Base-by-base conservation (phyloP, 2,113 vertebrate genomes). In the Oreochromis tanganicae region DNA sequence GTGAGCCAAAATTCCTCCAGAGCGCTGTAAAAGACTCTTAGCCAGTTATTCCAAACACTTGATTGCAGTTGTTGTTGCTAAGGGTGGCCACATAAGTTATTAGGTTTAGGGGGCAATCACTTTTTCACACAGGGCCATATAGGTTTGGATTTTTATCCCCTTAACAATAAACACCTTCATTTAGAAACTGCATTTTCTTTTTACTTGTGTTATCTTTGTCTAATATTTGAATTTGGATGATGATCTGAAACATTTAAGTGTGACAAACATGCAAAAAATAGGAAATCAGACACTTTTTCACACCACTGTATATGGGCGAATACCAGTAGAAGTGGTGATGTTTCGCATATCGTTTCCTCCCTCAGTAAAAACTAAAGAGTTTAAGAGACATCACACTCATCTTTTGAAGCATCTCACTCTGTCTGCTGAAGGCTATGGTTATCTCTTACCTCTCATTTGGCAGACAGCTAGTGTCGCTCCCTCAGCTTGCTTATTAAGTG, bases 401-500 rank as follows among this genome's bases (percentile, higher is more conserved):
- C 85, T 80, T 88, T 43, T 81, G 17, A 87, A 59, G 80, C 46
- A 54, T 78, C 19, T 83, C 83, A 80, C 34, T 88, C 55, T 84
- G 68, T 89, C 85, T 88, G 86, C 75, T 80, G 29, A 89, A 92
- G 92, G 84, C 68, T 43, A 59, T 14, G 56, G 43, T 68, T 88
- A 81, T 81, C 63, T 89, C 90, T 55, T 38, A 29, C 59, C 82
- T 84, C 87, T 89, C 85, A 87, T 91, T 89, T 89, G 55, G 81
- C 29, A 86, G 83, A 86, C 10, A 17, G 56, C 71, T 71, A 41
- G 52, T 80, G 85, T 89, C 61, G 59, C 82, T 68, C 36, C 80
- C 73, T 88, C 85, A 59, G 16, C 83, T 91, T 82, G 78, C 73
- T 92, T 88, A 91, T 93, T 92, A 90, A 86, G 79, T 57, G 63